phyloP scores from a whole-genome alignment of 2,888 invertebrate species.

The Chymomyza amoena region DNA sequence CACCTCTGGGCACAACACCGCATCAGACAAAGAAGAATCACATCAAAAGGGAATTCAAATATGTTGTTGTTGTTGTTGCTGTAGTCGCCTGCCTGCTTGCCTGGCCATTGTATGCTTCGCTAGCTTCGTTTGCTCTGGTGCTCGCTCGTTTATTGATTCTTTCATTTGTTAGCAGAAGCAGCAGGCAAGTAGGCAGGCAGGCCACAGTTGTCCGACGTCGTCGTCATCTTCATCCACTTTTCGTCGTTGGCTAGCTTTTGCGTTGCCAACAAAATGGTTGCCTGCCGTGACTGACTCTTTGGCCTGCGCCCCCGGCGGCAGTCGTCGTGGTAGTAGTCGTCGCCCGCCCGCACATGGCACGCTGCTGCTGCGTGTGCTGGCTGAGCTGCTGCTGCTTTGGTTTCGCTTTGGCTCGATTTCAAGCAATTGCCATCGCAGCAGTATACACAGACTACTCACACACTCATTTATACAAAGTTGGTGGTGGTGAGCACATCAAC shows the following conservation, averaged over 20 bases:
- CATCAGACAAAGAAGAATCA: conserved; percentile 42
- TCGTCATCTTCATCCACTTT: conserved; percentile 42
- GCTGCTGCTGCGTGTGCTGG: conserved; percentile 13
- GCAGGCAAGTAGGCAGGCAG: background rate
- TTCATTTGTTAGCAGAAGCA: conserved; percentile 26
- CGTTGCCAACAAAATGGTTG: conserved; percentile 59
- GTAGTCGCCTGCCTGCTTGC: background rate
- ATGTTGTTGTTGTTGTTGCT: background rate
- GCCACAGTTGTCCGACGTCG: background rate
- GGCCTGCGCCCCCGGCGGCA: conserved; percentile 66
- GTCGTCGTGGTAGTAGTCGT: conserved; percentile 21
- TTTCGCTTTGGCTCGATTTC: conserved; percentile 70
- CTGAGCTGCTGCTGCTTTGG: conserved; percentile 46
- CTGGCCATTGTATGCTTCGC: conserved; percentile 53
- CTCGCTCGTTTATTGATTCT: conserved; percentile 57
- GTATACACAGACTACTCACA: conserved; percentile 11
- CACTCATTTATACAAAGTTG: conserved; percentile 4
- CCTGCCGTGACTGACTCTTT: conserved; percentile 39
- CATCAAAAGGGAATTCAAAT: conserved; percentile 19
- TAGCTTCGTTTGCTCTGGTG: conserved; percentile 54
- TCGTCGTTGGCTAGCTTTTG: conserved; percentile 1
- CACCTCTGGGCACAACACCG: conserved; percentile 44
- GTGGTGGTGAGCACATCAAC: background rate
- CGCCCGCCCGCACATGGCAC: conserved; percentile 5
- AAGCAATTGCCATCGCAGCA: conserved; percentile 52